Evolutionary conservation across 2,113 vertebrate species (phyloP).

Genomic region (Machaerirhynchus nigripectus): DNA sequence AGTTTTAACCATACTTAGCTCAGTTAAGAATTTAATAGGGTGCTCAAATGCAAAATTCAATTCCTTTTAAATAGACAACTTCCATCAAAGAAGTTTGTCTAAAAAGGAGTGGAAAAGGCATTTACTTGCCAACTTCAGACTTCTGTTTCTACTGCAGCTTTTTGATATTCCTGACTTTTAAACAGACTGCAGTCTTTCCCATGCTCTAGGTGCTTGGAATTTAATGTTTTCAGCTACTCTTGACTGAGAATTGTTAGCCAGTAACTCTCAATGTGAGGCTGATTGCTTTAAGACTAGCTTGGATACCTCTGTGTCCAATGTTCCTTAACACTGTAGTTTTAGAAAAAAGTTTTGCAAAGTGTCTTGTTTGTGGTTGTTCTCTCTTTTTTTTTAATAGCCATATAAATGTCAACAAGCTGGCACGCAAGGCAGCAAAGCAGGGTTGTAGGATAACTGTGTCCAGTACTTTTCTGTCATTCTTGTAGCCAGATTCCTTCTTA

Average conservation of each 20-base stretch:
- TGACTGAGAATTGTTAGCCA: not conserved
- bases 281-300: not conserved
- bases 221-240: not conserved
- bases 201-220: not conserved
- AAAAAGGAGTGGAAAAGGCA: not conserved
- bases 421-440: not conserved
- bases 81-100: not conserved
- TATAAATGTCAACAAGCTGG: constrained; percentile 18
- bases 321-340: not conserved
- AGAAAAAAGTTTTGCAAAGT: not conserved
- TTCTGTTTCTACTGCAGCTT: not conserved
- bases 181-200: not conserved
- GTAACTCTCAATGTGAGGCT: not conserved
- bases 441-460: not conserved
- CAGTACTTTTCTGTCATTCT: not conserved
- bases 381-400: not conserved
- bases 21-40: not conserved
- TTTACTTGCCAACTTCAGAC: constrained; percentile 10
- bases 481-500: not conserved
- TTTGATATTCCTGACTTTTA: not conserved
- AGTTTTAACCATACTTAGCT: not conserved
- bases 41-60: not conserved
- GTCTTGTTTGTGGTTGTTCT: constrained; percentile 11
- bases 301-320: not conserved
- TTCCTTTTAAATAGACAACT: not conserved